Conservation (phyloP, 2,113 vertebrate genomes). For the Daboia siamensis region DNA sequence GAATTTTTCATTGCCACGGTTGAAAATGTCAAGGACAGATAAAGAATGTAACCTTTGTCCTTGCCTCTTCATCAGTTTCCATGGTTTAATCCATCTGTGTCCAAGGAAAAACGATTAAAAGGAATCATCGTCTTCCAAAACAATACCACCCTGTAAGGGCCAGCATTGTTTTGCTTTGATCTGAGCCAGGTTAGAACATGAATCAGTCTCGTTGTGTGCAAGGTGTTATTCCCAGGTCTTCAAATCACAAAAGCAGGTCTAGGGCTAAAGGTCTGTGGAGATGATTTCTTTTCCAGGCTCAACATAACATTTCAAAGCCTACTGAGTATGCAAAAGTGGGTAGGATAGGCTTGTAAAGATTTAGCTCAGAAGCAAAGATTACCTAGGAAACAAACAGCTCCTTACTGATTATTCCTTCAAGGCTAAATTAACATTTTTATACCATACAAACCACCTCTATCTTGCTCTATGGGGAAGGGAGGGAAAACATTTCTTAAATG, state of each 20-base stretch:
- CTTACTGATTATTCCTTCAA: not conserved
- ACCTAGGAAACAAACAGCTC: not conserved
- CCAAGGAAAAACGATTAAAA: not conserved
- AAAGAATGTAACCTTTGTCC: accelerated
- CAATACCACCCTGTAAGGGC: not conserved
- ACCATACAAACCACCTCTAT: not conserved
- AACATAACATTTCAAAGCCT: not conserved
- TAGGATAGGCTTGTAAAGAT: not conserved
- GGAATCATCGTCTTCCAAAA: not conserved
- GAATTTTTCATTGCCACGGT: not conserved
- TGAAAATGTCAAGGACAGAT: not conserved
- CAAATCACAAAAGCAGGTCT: not conserved
- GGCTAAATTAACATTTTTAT: not conserved
- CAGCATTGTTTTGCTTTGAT: not conserved
- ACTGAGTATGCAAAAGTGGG: not conserved
- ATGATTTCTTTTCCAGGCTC: not conserved
- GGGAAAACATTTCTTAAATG: not conserved
- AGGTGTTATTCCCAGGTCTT: not conserved
- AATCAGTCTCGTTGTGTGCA: not conserved
- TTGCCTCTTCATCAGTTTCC: not conserved
- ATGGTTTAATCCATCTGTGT: not conserved
- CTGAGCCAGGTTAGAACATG: not conserved
- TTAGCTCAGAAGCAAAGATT: not conserved
- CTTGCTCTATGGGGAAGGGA: not conserved
- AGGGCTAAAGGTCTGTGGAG: not conserved